Conservation (phyloP, 2,113 vertebrate species). For the Halcyon senegalensis region DNA sequence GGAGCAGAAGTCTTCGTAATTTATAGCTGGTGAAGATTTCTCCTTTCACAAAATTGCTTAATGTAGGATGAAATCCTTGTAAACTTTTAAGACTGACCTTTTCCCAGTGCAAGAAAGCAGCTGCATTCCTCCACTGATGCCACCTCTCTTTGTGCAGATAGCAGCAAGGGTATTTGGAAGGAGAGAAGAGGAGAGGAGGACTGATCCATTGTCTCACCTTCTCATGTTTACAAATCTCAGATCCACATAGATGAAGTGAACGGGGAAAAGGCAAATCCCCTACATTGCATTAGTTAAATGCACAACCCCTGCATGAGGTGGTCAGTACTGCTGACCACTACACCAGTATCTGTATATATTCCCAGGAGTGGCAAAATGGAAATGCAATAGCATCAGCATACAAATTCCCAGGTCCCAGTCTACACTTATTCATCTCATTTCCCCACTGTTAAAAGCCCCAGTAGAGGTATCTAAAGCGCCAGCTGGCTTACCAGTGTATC, state of each 20-base stretch:
- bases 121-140: not conserved
- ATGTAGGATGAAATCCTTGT: not conserved
- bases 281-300: not conserved
- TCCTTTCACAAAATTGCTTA: not conserved
- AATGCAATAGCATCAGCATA: not conserved
- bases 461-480: not conserved
- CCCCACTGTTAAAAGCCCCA: not conserved
- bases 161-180: not conserved
- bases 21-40: not conserved
- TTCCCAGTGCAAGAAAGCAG: not conserved
- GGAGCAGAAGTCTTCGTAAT: not conserved
- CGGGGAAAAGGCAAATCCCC: not conserved
- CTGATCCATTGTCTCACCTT: not conserved
- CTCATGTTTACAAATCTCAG: not conserved
- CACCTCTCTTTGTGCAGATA: not conserved
- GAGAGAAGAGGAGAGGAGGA: not conserved
- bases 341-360: not conserved
- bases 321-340: not conserved
- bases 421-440: not conserved
- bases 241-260: not conserved
- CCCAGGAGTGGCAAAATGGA: not conserved
- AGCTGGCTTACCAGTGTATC: not conserved
- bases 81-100: not conserved
- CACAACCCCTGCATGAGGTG: rapidly evolving
- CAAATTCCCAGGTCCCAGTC: not conserved